Evolutionary conservation across 2,888 invertebrate genomes (phyloP).

Genomic region (Oligia fasciuncula): DNA sequence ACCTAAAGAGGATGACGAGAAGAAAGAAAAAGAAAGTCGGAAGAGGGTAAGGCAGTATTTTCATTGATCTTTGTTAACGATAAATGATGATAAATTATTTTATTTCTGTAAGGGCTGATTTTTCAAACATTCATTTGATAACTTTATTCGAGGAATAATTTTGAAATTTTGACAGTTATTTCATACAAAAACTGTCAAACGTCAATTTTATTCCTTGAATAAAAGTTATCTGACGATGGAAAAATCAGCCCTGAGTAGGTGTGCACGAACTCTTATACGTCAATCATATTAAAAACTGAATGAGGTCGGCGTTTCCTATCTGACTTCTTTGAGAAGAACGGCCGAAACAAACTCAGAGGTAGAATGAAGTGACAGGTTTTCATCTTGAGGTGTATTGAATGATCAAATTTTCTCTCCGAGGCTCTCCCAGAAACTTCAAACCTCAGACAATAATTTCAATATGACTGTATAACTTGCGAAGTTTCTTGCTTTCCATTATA

Average conservation of each 20-base stretch:
- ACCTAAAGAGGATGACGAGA: constrained; percentile 84
- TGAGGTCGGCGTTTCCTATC: too few relatives aligned
- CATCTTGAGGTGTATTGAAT: background rate
- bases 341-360: background rate
- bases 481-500: background rate
- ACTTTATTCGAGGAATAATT: too few relatives aligned
- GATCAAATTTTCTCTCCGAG: background rate
- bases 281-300: background rate
- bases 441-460: background rate
- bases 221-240: too few relatives aligned
- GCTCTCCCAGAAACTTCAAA: background rate
- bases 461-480: background rate
- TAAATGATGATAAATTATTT: background rate
- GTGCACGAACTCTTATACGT: background rate
- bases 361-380: background rate
- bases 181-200: too few relatives aligned
- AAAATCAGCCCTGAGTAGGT: too few relatives aligned
- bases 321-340: background rate
- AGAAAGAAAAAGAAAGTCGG: constrained; percentile 80
- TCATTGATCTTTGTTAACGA: background rate
- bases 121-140: too few relatives aligned
- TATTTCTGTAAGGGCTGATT: background rate
- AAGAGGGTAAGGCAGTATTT: constrained; percentile 75
- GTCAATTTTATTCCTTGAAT: too few relatives aligned
- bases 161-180: too few relatives aligned